Evolutionary conservation across 2,113 vertebrate genomes (phyloP), one percentile per base, ranked within the genome.

Genomic region (Sturnira hondurensis): DNA sequence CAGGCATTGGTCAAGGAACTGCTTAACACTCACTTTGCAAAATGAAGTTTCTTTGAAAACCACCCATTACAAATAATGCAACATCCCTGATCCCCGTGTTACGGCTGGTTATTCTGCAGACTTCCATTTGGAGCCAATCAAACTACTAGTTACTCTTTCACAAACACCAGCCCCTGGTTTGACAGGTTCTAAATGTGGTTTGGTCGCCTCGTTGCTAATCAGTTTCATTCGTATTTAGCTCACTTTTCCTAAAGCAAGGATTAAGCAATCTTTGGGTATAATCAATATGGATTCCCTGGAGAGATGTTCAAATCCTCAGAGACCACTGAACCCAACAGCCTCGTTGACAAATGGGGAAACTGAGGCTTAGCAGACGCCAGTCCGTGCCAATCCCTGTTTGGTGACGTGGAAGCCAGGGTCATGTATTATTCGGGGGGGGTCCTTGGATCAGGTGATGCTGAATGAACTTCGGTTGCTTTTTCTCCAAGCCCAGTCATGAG

Each of bases 1-100:
- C 7, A 17, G 58, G 76, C 81, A 88, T 90, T 91, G 68, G 61
- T 90, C 31, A 85, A 83, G 73, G 90, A 82, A 92, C 81, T 58
- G 73, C 87, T 89, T 70, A 73, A 50, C 36, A 93, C 38, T 93
- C 73, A 81, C 54, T 95, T 78, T 76, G 73, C 73, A 92, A 95
- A 87, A 86, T 8, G 12, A 80, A 87, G 43, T 89, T 45, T 63
- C 38, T 92, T 95, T 92, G 76, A 96, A 94, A 95, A 74, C 41
- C 81, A 86, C 61, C 81, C 54, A 31, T 93, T 89, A 77, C 82
- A 86, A 95, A 71, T 78, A 77, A 92, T 56, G 45, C 19, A 33
- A 68, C 54, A n/a, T 15, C 33, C 45, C n/a, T 0, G 0, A 5
- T 28, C 17, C 56, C 43, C 3, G 7, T n/a, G 7, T 47, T 22